A percentile compares a stretch with the other conserved stretches of the same genome.
These are phyloP conservation scores for Drosophila sucinea DNA, from an alignment of 1,140 invertebrate genomes.

Conservation along the genomic window DNA sequence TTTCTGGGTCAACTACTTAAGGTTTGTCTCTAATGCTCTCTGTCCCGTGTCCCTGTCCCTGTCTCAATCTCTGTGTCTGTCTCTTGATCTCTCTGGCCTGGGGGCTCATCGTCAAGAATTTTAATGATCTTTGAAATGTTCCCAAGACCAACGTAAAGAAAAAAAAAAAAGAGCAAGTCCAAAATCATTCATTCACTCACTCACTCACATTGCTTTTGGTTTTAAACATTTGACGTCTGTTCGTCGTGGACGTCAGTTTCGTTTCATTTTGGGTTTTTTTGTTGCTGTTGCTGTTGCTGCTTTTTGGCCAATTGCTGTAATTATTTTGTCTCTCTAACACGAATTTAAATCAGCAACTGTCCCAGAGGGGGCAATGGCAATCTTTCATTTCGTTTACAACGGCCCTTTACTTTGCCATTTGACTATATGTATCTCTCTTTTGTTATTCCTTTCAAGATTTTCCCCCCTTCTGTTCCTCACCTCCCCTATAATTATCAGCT, in stretches of 20 bases:
- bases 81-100: slow-evolving; percentile 20
- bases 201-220: slow-evolving; percentile 36
- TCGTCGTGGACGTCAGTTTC: slow-evolving; percentile 70
- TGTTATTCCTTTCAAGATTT: slow-evolving; percentile 37
- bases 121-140: slow-evolving; percentile 61
- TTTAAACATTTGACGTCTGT: slow-evolving; percentile 38
- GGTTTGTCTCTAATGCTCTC: slow-evolving; percentile 25
- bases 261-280: slow-evolving; percentile 48
- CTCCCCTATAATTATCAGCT: slow-evolving; percentile 68
- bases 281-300: slow-evolving; percentile 12
- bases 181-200: slow-evolving; percentile 59
- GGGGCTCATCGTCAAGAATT: slow-evolving; percentile 57
- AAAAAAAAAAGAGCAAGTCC: slow-evolving; percentile 10
- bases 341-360: slow-evolving; percentile 81
- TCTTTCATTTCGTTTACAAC: slow-evolving; percentile 13
- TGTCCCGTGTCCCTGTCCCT: neutral
- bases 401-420: slow-evolving; percentile 64
- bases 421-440: slow-evolving; percentile 5
- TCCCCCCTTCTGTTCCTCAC: slow-evolving; percentile 1
- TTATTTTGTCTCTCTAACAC: slow-evolving; percentile 81
- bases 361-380: slow-evolving; percentile 63
- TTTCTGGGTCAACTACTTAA: slow-evolving; percentile 74
- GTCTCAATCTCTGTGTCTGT: neutral
- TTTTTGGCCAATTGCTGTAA: slow-evolving; percentile 73
- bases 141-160: slow-evolving; percentile 60